These are phyloP conservation scores for Gadus macrocephalus DNA, from an alignment of 2,113 vertebrate species.

Conservation along the genomic window DNA sequence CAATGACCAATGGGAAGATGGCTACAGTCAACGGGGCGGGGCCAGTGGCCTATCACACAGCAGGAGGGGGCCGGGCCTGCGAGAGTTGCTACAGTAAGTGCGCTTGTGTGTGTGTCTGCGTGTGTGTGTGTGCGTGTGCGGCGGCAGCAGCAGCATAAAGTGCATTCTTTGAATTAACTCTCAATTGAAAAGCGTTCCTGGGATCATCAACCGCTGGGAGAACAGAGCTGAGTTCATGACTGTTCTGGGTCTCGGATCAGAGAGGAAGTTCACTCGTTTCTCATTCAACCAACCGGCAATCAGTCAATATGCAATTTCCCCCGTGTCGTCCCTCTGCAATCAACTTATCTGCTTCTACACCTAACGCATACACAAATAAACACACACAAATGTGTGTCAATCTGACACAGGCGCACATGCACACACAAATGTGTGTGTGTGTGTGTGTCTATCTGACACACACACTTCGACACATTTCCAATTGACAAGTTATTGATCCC, in stretches of 20 bases:
- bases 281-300: too few species aligned
- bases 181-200: not conserved
- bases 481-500: not conserved
- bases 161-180: not conserved
- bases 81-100: conserved; percentile 95
- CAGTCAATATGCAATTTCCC: too few species aligned
- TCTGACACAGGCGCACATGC: not conserved
- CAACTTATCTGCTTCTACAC: not conserved
- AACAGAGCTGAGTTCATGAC: too few species aligned
- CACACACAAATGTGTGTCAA: not conserved
- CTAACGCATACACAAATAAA: not conserved
- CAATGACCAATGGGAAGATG: conserved; percentile 87
- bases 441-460: not conserved
- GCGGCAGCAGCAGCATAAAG: not conserved
- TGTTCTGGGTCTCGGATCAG: not conserved
- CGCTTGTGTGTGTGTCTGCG: not conserved
- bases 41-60: conserved; percentile 76
- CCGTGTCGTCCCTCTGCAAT: not conserved
- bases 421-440: not conserved
- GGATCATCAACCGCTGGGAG: not conserved
- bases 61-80: conserved; percentile 84
- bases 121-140: not conserved
- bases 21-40: conserved; percentile 88
- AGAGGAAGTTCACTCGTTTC: not conserved
- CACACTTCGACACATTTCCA: not conserved